Evolutionary conservation across 2,888 invertebrate species (phyloP), one percentile per base, ranked within the genome.

Genomic region (Quadroppia sp.): DNA sequence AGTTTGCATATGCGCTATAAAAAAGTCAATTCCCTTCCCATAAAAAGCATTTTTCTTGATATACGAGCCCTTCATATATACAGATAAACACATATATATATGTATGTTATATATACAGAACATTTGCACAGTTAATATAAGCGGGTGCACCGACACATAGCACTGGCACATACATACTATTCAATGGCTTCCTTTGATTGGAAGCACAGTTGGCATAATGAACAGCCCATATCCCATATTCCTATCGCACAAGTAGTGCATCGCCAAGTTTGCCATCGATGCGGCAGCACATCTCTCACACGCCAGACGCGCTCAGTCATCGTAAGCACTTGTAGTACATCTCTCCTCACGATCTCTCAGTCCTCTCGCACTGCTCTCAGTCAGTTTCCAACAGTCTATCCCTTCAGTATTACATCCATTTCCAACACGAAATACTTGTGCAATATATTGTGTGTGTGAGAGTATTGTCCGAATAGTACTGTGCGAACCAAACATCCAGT

Each of bases 171-270:
- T 48, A 48, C 7, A 6, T 48, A 48, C 11, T 17, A n/a, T n/a
- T 20, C 56, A 56, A 56, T 56, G 56, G 56, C 56, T 56, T 56
- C 56, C 56, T 56, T 23, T 56, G 56, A 56, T 56, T 56, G 56
- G 56, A 56, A 56, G 56, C 28, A 56, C 56, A 23, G 56, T 56
- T 56, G 56, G 56, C 56, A 56, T 56, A 56, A 56, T 56, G 56
- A 56, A 23, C 56, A 25, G 56, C 56, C 56, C 56, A 56, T 56
- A 23, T 23, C 20, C 50, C 50, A n/a, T n/a, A n/a, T 20, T 20
- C 17, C n/a, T 50, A 50, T 25, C 25, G 23, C n/a, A n/a, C 56
- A 56, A 20, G 13, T 15, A 23, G 23, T 23, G 56, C 56, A 56
- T 56, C 25, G 56, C 23, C 25, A 56, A 13, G 23, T 56, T 56